Evolutionary conservation across 2,888 invertebrate genomes (phyloP).

Genomic region (Plebejus melissa): DNA sequence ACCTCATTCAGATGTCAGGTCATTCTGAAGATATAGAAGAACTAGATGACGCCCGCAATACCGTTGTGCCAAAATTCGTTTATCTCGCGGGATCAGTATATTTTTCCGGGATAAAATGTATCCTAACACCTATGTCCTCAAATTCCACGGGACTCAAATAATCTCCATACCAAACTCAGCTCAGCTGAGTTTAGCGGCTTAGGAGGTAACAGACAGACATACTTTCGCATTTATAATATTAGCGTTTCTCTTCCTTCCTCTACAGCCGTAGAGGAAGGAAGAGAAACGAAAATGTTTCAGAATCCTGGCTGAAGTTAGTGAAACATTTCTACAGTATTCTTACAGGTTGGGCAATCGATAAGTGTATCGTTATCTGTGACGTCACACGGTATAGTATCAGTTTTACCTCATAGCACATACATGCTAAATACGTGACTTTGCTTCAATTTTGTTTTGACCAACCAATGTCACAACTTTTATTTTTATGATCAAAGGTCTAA

Average conservation of each 20-base stretch:
- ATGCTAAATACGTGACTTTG: background rate
- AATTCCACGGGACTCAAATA: too few species aligned
- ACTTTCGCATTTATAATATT: too few species aligned
- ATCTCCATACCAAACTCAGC: too few species aligned
- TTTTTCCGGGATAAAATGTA: too few species aligned
- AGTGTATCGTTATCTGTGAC: background rate
- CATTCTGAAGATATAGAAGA: background rate
- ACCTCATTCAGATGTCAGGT: background rate
- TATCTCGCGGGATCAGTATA: too few species aligned
- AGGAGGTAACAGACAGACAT: too few species aligned
- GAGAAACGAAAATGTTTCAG: background rate
- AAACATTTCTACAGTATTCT: background rate
- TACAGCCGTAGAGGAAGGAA: too few species aligned
- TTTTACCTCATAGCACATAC: background rate
- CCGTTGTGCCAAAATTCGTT: too few species aligned
- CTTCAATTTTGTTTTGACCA: background rate
- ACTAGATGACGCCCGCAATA: too few species aligned
- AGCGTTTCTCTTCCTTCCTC: too few species aligned
- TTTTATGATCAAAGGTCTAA: background rate
- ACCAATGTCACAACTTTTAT: background rate
- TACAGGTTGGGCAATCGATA: slow-evolving; percentile 6
- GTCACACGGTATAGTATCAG: background rate
- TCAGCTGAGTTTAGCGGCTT: too few species aligned
- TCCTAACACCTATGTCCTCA: too few species aligned
- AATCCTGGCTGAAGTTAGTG: background rate